phyloP scores from a whole-genome alignment of 2,888 invertebrate genomes.

The Tethea ocularis region DNA sequence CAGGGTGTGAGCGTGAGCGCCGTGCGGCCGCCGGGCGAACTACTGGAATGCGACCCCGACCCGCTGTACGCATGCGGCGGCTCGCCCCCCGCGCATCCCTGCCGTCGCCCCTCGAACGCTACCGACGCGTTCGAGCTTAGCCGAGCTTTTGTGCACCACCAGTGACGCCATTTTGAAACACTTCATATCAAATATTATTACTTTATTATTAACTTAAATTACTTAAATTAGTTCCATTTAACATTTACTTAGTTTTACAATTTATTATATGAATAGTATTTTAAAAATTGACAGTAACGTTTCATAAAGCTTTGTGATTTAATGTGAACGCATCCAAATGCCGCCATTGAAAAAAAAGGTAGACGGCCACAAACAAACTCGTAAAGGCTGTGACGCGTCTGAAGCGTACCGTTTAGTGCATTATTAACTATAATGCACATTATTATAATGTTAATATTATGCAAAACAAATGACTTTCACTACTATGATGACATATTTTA shows the following conservation, averaged over 20 bases:
- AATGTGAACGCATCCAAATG: conserved; percentile 37
- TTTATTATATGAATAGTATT: not conserved
- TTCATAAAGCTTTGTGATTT: conserved; percentile 31
- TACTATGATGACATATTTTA: not conserved
- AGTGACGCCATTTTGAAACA: conserved; percentile 36
- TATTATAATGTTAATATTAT: conserved; percentile 9
- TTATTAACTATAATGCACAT: conserved; percentile 6
- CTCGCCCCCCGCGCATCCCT: conserved; percentile 41
- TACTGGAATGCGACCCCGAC: conserved; percentile 77
- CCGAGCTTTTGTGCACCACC: conserved; percentile 45
- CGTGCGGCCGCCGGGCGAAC: conserved; percentile 71
- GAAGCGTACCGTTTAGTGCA: conserved; percentile 5
- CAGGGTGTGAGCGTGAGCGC: conserved; percentile 55
- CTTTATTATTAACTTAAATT: not conserved
- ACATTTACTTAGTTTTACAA: not conserved
- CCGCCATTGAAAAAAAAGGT: conserved; percentile 43
- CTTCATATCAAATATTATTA: conserved; percentile 1
- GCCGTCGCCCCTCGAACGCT: conserved; percentile 34
- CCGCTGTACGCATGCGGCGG: conserved; percentile 75
- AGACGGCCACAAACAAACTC: conserved; percentile 22
- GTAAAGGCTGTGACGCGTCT: conserved; percentile 9
- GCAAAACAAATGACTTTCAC: conserved; percentile 6
- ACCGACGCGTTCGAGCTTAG: conserved; percentile 68
- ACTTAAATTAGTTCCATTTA: not conserved
- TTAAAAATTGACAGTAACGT: conserved; percentile 11